A percentile compares a stretch with the other conserved stretches of the same genome.
phyloP scores from a whole-genome alignment of 2,797 vertebrate genomes.

The Danio jaintianensis region DNA sequence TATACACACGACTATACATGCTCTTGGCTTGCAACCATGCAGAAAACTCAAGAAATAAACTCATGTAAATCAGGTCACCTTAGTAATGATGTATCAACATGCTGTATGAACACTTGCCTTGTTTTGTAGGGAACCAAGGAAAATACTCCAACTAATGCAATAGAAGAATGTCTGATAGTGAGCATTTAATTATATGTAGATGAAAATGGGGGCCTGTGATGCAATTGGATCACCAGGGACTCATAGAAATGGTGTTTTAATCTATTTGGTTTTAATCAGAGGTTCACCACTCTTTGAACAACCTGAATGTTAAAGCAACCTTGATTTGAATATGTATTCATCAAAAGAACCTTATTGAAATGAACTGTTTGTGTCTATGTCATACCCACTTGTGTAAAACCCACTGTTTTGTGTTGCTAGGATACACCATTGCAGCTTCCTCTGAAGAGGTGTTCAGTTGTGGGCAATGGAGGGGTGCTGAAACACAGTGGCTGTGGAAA shows the following conservation, averaged over 20 bases:
- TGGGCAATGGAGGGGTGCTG: conserved; percentile 96
- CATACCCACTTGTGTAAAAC: conserved; percentile 24
- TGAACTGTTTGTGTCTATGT: conserved; percentile 19
- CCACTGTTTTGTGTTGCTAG: conserved; percentile 71
- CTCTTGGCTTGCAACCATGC: too few species aligned
- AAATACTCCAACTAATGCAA: not conserved
- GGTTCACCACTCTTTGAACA: not conserved
- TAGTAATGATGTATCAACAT: not conserved
- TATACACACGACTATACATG: too few species aligned
- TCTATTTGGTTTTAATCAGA: not conserved
- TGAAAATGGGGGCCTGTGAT: not conserved
- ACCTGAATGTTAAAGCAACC: conserved; percentile 49
- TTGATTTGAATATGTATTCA: conserved; percentile 20
- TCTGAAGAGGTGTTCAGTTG: conserved; percentile 93
- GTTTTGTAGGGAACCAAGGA: not conserved
- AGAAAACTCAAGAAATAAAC: too few species aligned
- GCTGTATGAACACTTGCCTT: not conserved
- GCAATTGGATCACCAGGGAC: not conserved
- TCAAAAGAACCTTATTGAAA: conserved; percentile 22
- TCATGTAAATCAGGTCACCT: too few species aligned
- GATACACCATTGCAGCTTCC: conserved; percentile 90
- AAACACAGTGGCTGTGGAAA: conserved; percentile 89
- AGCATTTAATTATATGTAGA: not conserved
- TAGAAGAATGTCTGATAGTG: not conserved
- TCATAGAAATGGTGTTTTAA: not conserved